Evolutionary conservation across 2,888 invertebrate species (phyloP), one percentile per base, ranked within the genome.

Genomic region (Muscina levida): DNA sequence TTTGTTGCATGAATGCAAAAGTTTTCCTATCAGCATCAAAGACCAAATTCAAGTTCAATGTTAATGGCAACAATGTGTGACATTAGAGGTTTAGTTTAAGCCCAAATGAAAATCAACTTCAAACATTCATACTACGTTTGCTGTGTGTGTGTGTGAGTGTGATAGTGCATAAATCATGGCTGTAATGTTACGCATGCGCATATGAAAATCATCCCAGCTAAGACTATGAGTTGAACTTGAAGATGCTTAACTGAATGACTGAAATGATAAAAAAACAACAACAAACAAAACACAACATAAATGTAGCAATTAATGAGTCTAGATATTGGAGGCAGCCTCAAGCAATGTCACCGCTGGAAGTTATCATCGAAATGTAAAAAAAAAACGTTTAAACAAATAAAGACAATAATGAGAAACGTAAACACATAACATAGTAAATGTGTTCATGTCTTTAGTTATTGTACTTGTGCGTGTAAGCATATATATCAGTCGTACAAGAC

Each of bases 1-100:
- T 31, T 31, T 5, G 4, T 8, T 31, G 31, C 31, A 3, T 8
- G 31, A 31, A 31, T 31, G 8, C 3, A 5, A 5, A 5, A 31
- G 31, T 31, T n/a, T n/a, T 31, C 31, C 3, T 48, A 5, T 48
- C 2, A 48, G 6, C 48, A 1, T 15, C 48, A 15, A 15, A 31
- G 44, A 24, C 51, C n/a, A n/a, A 67, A 46, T 26, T 51, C 70
- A 75, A 79, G 79, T 72, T 79, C 72, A 79, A 44, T 74, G 79
- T 75, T 71, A 75, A 22, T 39, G 22, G 31, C 37, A 13, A 31
- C 13, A 22, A 5, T 57, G 39, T 59, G 1, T 42, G 62, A 68
- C 46, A 79, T 57, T 71, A 24, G 31, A 53, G 4, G 8, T 31
- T 48, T n/a, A n/a, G 22, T 11, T 31, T 53, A 19, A 37, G 6